These are phyloP conservation scores for Thamnophis elegans DNA, from an alignment of 2,797 vertebrate species.

Conservation along the genomic window DNA sequence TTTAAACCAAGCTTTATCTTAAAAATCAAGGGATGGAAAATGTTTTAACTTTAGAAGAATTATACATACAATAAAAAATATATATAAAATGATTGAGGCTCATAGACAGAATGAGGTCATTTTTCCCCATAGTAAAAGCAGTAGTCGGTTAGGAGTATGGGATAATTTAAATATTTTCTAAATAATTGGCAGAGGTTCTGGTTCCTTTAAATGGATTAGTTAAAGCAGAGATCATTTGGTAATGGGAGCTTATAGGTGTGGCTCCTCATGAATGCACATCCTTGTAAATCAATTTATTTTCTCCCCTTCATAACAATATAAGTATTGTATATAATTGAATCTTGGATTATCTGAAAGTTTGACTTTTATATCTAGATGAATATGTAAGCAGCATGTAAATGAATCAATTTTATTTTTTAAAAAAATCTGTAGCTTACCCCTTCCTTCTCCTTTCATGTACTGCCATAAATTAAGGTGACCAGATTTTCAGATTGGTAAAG, in stretches of 20 bases:
- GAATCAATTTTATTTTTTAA: neutral
- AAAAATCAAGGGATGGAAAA: neutral
- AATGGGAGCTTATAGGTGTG: neutral
- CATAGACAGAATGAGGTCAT: neutral
- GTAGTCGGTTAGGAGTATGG: neutral
- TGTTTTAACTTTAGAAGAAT: neutral
- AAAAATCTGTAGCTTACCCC: neutral
- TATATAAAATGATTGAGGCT: neutral
- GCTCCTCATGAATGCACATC: neutral
- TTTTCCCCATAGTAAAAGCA: neutral
- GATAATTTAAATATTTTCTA: neutral
- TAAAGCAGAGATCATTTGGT: neutral
- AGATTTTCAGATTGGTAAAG: too few species aligned
- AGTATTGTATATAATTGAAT: neutral
- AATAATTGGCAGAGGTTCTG: neutral
- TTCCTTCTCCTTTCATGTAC: neutral
- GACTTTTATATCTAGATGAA: neutral
- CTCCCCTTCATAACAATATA: neutral
- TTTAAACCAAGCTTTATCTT: neutral
- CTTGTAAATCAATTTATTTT: neutral
- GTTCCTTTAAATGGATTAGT: neutral
- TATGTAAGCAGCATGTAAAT: neutral
- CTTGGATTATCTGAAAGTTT: neutral
- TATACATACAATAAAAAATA: neutral
- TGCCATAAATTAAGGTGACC: neutral